Base-by-base conservation (phyloP, 2,797 vertebrate genomes). In the Hippoglossus hippoglossus region DNA sequence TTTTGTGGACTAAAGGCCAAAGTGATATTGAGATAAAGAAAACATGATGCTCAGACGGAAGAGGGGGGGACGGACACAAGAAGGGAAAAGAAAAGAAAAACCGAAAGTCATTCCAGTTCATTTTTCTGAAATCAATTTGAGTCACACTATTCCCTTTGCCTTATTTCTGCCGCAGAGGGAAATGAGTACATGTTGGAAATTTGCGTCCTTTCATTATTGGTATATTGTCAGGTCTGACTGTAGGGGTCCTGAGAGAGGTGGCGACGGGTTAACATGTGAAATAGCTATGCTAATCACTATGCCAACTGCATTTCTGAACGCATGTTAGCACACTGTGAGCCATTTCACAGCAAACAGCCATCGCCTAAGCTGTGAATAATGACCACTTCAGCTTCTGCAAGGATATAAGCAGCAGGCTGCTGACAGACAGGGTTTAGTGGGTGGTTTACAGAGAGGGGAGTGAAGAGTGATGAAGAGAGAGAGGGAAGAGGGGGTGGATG, bases 301-400 rank as follows among this genome's bases (percentile, higher is more conserved):
- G 80, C 79, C 91, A 88, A 90, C 88, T 81, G 81, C 58, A 15
- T 83, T 80, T 83, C 77, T 79, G 79, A 80, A 78, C 9, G 75
- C 82, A 70, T 80, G 82, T 88, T 81, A 65, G 75, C 67, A 71
- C 70, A 75, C 71, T 53, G 57, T 73, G 75, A 83, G 84, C 73
- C 77, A 82, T 89, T 85, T 89, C 81, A 86, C 87, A 89, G 86
- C 75, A 84, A 85, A 89, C 73, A 83, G 73, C 66, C 79, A 47
- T 50, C 57, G 71, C 49, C 71, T 67, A 67, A 80, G 81, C 83
- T 87, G 79, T 83, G 89, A 84, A 87, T 87, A 88, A 92, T 87
- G 86, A 88, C 81, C 85, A 89, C 85, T 89, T 87, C 63, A 81
- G 79, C 76, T 67, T 73, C 58, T 71, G 80, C 72, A 64, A 75